Percentiles rank a stretch among this genome's conserved stretches.
Conservation (phyloP, 2,113 vertebrate species). For the Tenrec ecaudatus region DNA sequence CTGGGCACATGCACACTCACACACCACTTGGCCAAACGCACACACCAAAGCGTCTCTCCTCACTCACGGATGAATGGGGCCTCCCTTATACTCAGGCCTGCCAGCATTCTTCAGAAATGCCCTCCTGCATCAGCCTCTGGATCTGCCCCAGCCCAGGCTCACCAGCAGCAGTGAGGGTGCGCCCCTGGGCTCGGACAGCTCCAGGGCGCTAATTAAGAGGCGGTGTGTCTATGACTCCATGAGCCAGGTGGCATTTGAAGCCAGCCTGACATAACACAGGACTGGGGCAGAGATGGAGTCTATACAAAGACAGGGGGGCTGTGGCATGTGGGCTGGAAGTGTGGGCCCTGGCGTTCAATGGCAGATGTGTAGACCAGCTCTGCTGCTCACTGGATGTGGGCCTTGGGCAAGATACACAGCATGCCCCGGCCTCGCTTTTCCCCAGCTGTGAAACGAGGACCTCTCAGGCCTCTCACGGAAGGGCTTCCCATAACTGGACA, state of each 20-base stretch:
- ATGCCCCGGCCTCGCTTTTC: background rate
- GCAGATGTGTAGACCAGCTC: background rate
- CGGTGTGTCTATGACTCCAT: background rate
- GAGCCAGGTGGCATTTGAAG: background rate
- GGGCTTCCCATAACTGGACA: background rate
- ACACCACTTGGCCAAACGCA: background rate
- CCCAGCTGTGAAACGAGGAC: background rate
- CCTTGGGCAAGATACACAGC: background rate
- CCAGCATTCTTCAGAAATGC: background rate
- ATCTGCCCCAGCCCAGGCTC: background rate
- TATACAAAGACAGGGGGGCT: background rate
- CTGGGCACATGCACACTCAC: background rate
- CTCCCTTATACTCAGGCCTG: background rate
- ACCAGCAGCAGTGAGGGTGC: background rate
- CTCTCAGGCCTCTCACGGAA: background rate
- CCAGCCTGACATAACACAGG: background rate
- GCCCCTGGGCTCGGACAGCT: background rate
- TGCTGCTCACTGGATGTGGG: background rate
- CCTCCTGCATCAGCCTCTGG: background rate
- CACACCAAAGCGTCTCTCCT: background rate
- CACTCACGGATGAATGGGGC: background rate
- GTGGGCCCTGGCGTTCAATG: background rate
- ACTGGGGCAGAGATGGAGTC: background rate
- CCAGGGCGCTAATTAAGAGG: background rate
- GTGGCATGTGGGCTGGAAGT: rapidly evolving